A percentile compares a stretch with the other conserved stretches of the same genome.
phyloP scores from a whole-genome alignment of 2,113 vertebrate species.

The Gavia stellata region DNA sequence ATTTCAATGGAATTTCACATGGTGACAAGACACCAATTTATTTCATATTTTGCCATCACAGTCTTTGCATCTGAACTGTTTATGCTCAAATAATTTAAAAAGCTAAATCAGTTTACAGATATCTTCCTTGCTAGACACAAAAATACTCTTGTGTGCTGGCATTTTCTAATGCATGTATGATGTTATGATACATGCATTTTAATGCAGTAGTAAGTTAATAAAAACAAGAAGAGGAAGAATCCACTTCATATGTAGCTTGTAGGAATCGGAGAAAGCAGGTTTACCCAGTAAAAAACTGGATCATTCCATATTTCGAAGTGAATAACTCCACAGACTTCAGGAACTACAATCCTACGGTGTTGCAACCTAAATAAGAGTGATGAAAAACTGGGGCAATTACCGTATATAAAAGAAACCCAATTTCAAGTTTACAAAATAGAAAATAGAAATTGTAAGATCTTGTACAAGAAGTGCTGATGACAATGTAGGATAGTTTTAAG shows the following conservation, averaged over 20 bases:
- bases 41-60: background rate
- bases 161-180: background rate
- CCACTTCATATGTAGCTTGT: background rate
- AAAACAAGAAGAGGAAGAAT: background rate
- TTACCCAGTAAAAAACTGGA: background rate
- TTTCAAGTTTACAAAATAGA: background rate
- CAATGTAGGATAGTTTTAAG: background rate
- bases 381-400: background rate
- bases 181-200: background rate
- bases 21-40: background rate
- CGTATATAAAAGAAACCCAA: background rate
- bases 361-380: background rate
- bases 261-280: background rate
- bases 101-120: background rate
- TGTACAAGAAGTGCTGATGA: background rate
- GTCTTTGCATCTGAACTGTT: background rate
- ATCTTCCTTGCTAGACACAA: background rate
- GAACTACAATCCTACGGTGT: background rate
- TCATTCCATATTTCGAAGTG: background rate
- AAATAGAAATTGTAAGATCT: background rate
- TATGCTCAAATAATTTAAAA: background rate
- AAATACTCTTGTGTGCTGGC: background rate
- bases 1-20: conserved; percentile 7
- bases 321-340: background rate
- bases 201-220: background rate